phyloP scores from a whole-genome alignment of 2,888 invertebrate species.

The Coelopa pilipes region DNA sequence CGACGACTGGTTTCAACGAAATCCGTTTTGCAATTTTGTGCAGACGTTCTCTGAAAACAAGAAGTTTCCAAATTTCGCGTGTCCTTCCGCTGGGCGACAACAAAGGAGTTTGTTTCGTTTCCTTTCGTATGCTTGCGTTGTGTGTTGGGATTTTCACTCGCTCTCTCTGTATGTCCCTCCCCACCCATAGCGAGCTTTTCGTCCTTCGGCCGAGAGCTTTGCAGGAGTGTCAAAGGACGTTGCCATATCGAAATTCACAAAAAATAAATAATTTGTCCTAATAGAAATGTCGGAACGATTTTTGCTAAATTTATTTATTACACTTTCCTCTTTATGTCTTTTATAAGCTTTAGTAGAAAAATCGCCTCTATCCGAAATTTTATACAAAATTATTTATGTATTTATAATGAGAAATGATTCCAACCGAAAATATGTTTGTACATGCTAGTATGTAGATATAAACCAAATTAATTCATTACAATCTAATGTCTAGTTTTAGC shows the following conservation, averaged over 20 bases:
- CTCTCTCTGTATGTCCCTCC: not conserved
- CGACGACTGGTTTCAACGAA: not conserved
- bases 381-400: not conserved
- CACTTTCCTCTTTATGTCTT: not conserved
- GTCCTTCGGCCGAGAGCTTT: not conserved
- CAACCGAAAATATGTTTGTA: not conserved
- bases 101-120: slow-evolving; percentile 24
- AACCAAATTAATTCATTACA: too few species aligned
- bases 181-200: slow-evolving; percentile 5
- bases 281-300: not conserved
- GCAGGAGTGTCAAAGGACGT: not conserved
- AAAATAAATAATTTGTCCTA: too few species aligned
- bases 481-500: too few species aligned
- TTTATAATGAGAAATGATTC: not conserved
- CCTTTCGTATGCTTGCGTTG: slow-evolving; percentile 2
- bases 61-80: not conserved
- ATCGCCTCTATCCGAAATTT: not conserved
- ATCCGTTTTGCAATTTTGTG: not conserved
- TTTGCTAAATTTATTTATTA: not conserved
- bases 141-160: slow-evolving; percentile 14
- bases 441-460: too few species aligned
- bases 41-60: not conserved
- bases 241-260: not conserved
- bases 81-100: slow-evolving; percentile 13
- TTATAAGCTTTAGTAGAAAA: not conserved